Base-by-base conservation (phyloP, 2,888 invertebrate genomes). In the Metallyticus violacea region DNA sequence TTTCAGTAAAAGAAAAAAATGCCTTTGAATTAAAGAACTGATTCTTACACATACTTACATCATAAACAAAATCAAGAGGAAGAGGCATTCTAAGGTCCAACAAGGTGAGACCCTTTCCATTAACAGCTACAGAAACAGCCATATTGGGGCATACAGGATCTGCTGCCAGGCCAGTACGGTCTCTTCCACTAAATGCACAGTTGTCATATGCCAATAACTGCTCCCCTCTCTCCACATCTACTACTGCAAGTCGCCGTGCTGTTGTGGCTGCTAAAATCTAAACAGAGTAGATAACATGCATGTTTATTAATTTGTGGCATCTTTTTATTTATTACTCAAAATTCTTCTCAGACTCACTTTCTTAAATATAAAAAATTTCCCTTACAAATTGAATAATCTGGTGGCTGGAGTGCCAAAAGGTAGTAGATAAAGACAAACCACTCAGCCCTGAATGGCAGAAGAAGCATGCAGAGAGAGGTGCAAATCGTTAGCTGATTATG, bases 11-110 rank as follows among this genome's bases (percentile, higher is more conserved):
- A n/a, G n/a, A n/a, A n/a, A n/a, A n/a, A n/a, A n/a, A n/a, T n/a
- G n/a, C n/a, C n/a, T n/a, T n/a, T n/a, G n/a, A n/a, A n/a, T n/a
- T n/a, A n/a, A 62, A 62, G 40, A 15, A 15, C 9, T 62, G 22
- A 15, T 15, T 62, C 22, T 62, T 62, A 22, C 62, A 27, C 1
- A 26, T 6, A 90, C 91, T 90, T 89, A 92, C 93, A 90, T 93
- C 92, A 89, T 92, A 92, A 62, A 92, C 90, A 90, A 92, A 92
- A 90, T 93, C 92, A 84, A 93, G 89, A 25, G 93, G 93, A 86
- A 92, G 89, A 78, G 92, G 92, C 92, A 92, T 93, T 87, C 93
- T 90, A 77, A 93, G 90, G 88, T 93, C 93, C 88, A 93, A 91
- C 78, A 93, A 90, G 0, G 92, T 92, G 77, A 93, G 90, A 27